Base-by-base conservation (phyloP, 2,888 invertebrate species). In the Tanypteryx hageni region DNA sequence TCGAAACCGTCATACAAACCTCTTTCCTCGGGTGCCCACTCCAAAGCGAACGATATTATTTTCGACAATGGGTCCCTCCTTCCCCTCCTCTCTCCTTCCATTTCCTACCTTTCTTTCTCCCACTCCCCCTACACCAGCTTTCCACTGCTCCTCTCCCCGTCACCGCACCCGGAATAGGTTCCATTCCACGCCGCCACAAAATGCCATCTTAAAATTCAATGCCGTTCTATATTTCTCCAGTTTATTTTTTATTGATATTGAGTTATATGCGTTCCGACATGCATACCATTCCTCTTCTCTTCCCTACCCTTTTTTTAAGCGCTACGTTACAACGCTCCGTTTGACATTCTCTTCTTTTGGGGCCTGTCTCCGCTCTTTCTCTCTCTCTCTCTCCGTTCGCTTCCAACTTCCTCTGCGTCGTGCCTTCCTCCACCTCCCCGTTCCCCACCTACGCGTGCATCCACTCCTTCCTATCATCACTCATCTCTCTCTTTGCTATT, bases 211-310 rank as follows among this genome's bases (percentile, higher is more conserved):
- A 57, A n/a, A 83, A 83, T 83, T 57, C 57, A 13, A n/a, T 14
- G 83, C 83, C 31, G 83, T 57, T 83, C 14, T 57, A 11, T 56
- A n/a, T 57, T n/a, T 18, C 83, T 44, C 44, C 83, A 83, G n/a
- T n/a, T 83, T 22, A 44, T 57, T 57, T 57, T 57, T 83, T 83
- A 83, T 83, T 83, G 83, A 83, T 57, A 57, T n/a, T 57, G n/a
- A 57, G n/a, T 57, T 83, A 11, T n/a, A 56, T 83, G 18, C 18
- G 18, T 57, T 83, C 27, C 57, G 57, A 9, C 83, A n/a, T n/a
- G n/a, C n/a, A n/a, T n/a, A 8, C 16, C 5, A 4, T 3, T n/a
- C 9, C 44, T 13, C 44, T 27, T 56, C n/a, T 57, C 57, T 44
- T n/a, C 18, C 18, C 83, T 5, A 0, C 27, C 9, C 18, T 18